phyloP scores from a whole-genome alignment of 2,888 invertebrate genomes.

The Nymphalis urticae region DNA sequence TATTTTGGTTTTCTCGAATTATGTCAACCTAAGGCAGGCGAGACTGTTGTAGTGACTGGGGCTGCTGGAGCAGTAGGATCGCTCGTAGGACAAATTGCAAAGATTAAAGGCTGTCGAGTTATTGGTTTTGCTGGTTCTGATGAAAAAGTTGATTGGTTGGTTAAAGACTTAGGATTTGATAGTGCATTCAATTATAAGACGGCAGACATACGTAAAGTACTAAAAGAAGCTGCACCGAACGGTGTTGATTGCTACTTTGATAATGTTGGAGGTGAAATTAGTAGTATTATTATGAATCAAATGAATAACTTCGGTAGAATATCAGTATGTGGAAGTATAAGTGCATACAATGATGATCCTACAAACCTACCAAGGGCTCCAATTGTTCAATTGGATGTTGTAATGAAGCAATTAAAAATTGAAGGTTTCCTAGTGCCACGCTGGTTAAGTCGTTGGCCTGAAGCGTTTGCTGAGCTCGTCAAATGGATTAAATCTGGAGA shows the following conservation, averaged over 20 bases:
- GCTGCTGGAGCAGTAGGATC: conserved; percentile 88
- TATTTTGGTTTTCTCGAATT: conserved; percentile 85
- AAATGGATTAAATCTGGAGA: conserved; percentile 84
- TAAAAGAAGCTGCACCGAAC: conserved; percentile 83
- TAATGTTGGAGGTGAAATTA: conserved; percentile 85
- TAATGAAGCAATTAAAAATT: conserved; percentile 81
- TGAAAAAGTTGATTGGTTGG: conserved; percentile 85
- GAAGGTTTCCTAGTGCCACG: conserved; percentile 81
- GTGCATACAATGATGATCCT: conserved; percentile 50
- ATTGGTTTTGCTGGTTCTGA: conserved; percentile 86
- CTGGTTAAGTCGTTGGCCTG: conserved; percentile 79
- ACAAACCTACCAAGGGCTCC: conserved; percentile 52
- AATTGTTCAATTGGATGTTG: conserved; percentile 77
- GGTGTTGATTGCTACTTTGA: conserved; percentile 88
- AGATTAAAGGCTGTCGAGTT: conserved; percentile 80
- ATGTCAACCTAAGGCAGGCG: conserved; percentile 84
- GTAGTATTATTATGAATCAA: conserved; percentile 76
- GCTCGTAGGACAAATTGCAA: conserved; percentile 87
- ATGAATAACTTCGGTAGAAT: conserved; percentile 75
- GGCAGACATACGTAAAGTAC: conserved; percentile 66
- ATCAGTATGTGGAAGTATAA: conserved; percentile 60
- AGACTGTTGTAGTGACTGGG: conserved; percentile 84
- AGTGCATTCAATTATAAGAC: conserved; percentile 86
- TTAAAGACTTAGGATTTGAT: conserved; percentile 84
- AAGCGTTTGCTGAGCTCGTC: conserved; percentile 80